Evolutionary conservation across 1,140 invertebrate genomes (phyloP).

Genomic region (Drosophila funebris): DNA sequence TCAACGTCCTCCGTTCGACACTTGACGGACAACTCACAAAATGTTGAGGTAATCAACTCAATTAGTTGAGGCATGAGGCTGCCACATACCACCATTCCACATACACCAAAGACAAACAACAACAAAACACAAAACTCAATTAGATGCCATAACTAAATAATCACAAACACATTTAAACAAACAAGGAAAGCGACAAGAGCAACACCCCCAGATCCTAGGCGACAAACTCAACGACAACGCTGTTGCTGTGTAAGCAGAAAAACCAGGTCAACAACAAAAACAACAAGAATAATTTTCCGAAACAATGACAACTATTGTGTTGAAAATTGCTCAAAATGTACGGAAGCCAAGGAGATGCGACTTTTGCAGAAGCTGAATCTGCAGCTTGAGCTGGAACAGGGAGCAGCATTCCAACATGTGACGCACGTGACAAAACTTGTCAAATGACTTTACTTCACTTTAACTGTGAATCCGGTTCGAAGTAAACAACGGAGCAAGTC

Average conservation of each 20-base stretch:
- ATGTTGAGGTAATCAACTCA: constrained; percentile 68
- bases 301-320: constrained; percentile 61
- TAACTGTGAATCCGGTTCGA: constrained; percentile 56
- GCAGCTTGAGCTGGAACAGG: background rate
- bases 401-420: constrained; percentile 71
- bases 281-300: constrained; percentile 41
- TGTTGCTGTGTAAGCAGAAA: constrained; percentile 43
- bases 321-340: constrained; percentile 72
- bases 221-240: constrained; percentile 26
- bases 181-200: constrained; percentile 49
- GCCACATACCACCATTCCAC: constrained; percentile 4
- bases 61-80: constrained; percentile 53
- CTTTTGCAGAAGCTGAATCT: background rate
- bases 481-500: constrained; percentile 46
- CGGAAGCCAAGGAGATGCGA: constrained; percentile 44
- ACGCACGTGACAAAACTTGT: constrained; percentile 81
- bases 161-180: constrained; percentile 79
- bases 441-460: constrained; percentile 77
- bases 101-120: constrained; percentile 28
- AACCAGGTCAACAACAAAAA: constrained; percentile 62
- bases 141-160: constrained; percentile 82
- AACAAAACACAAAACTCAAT: constrained; percentile 76
- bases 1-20: background rate
- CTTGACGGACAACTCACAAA: constrained; percentile 23
- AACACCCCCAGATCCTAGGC: constrained; percentile 44